A percentile compares a stretch with the other conserved stretches of the same genome.
Evolutionary conservation across 2,888 invertebrate species (phyloP).

Genomic region (Timema podura): DNA sequence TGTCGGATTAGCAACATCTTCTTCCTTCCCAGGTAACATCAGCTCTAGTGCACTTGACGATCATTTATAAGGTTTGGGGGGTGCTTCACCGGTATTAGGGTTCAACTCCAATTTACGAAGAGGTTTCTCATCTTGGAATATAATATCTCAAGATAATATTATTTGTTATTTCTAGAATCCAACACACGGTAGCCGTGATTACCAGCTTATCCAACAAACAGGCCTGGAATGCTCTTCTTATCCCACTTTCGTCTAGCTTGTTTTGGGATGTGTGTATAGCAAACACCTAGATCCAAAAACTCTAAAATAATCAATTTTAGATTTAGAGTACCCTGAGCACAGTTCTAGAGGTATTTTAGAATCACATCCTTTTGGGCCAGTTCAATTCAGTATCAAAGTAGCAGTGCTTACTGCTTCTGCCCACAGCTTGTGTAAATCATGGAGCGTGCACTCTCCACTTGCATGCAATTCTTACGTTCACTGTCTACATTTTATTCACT

Average conservation of each 20-base stretch:
- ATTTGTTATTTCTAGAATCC: background rate
- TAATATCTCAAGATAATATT: background rate
- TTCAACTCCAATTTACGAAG: no score
- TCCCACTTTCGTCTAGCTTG: background rate
- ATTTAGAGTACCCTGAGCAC: background rate
- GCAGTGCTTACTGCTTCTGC: conserved; percentile 1
- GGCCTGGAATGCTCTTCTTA: background rate
- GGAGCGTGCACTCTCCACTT: no score
- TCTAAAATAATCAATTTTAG: background rate
- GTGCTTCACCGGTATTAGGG: no score
- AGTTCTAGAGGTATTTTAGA: conserved; percentile 1
- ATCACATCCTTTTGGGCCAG: no score
- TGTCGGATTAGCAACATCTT: no score
- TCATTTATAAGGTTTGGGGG: no score
- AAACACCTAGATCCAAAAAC: background rate
- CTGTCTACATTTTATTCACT: no score
- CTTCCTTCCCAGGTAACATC: no score
- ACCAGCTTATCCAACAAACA: background rate
- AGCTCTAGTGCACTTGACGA: no score
- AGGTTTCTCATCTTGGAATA: background rate
- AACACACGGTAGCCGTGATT: background rate
- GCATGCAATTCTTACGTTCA: no score
- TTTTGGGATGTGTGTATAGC: background rate
- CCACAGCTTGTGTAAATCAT: background rate
- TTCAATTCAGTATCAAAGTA: background rate